Evolutionary conservation across 2,888 invertebrate species (phyloP).

Genomic region (Agelastica alni): DNA sequence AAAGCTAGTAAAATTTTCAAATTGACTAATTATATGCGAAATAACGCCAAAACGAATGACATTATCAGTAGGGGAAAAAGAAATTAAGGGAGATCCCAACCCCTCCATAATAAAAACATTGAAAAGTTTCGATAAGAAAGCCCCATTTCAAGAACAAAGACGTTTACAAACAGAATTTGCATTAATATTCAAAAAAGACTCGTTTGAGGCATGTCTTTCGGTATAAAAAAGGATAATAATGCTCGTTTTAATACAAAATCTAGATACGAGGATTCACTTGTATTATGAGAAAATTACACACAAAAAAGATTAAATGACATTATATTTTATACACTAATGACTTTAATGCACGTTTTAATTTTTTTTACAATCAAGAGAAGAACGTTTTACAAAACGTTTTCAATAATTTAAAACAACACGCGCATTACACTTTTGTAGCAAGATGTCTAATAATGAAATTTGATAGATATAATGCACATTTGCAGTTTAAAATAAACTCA

Average conservation of each 20-base stretch:
- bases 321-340: too few species aligned
- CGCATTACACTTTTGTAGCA: too few species aligned
- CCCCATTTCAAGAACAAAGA: conserved; percentile 54
- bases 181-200: conserved; percentile 51
- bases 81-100: conserved; percentile 41
- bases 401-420: too few species aligned
- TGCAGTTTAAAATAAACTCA: too few species aligned
- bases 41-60: conserved; percentile 45
- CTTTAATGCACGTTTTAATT: too few species aligned
- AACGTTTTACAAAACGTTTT: too few species aligned
- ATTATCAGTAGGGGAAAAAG: conserved; percentile 40
- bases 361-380: too few species aligned
- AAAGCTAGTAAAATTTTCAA: conserved; percentile 39
- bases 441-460: too few species aligned
- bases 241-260: conserved; percentile 52
- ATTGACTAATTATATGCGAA: conserved; percentile 50
- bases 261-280: conserved; percentile 41
- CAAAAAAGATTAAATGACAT: too few species aligned
- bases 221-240: conserved; percentile 54
- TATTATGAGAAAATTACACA: too few species aligned
- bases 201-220: conserved; percentile 45
- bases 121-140: conserved; percentile 52
- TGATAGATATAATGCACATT: too few species aligned
- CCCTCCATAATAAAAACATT: conserved; percentile 51
- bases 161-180: conserved; percentile 53